Evolutionary conservation across 2,113 vertebrate genomes (phyloP).

Genomic region (Acrocephalus arundinaceus): DNA sequence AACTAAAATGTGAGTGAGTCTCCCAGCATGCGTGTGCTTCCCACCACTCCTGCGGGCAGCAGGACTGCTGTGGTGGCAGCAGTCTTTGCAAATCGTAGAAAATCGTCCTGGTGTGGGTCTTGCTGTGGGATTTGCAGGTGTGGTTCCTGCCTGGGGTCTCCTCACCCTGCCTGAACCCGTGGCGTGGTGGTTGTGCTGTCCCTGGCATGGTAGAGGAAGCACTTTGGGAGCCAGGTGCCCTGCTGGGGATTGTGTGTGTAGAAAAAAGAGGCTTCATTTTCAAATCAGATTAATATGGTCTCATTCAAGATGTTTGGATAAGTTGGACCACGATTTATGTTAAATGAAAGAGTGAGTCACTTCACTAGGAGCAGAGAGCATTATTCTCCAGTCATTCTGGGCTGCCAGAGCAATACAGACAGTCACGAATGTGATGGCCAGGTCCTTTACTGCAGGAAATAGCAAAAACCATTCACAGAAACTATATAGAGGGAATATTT

Average conservation of each 20-base stretch:
- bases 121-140: neutral
- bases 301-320: neutral
- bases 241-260: neutral
- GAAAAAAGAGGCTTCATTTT: neutral
- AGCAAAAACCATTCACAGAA: neutral
- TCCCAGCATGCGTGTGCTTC: neutral
- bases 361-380: neutral
- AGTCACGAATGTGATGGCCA: neutral
- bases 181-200: neutral
- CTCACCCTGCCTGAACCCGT: neutral
- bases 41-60: fast-evolving
- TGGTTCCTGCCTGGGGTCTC: neutral
- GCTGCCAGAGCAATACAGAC: neutral
- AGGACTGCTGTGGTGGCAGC: neutral
- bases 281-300: neutral
- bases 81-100: fast-evolving
- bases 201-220: neutral
- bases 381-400: neutral
- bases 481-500: neutral
- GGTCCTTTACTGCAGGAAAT: neutral
- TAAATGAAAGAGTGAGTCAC: neutral
- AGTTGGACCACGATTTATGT: neutral
- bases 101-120: neutral
- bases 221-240: neutral
- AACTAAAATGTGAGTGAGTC: neutral